These are phyloP conservation scores for Shinisaurus crocodilurus DNA, from an alignment of 2,113 vertebrate species.

Conservation along the genomic window DNA sequence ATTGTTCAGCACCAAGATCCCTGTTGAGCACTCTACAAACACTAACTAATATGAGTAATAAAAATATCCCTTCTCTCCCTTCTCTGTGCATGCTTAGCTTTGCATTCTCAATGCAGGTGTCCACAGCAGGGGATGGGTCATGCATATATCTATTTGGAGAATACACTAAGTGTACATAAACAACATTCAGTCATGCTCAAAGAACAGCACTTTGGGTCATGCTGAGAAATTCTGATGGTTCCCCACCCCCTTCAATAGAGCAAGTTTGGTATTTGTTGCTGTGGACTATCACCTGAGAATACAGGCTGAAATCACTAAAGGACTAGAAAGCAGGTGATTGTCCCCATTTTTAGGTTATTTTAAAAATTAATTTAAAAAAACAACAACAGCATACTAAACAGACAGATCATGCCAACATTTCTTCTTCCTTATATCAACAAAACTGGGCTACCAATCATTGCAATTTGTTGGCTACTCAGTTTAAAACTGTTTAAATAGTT, in stretches of 20 bases:
- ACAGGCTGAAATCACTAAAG: not conserved
- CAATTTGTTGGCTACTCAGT: no score
- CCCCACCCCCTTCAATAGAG: not conserved
- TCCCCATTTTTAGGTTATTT: no score
- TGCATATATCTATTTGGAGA: not conserved
- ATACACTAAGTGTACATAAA: slow-evolving; percentile 7
- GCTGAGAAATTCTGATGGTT: slow-evolving; percentile 12
- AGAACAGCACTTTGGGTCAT: slow-evolving; percentile 11
- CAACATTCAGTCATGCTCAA: slow-evolving; percentile 10
- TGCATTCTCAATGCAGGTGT: slow-evolving; percentile 42
- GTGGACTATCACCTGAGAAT: not conserved
- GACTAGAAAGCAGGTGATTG: not conserved
- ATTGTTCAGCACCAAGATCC: slow-evolving; percentile 5
- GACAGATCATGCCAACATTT: no score
- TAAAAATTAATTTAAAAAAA: no score
- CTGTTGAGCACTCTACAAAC: slow-evolving; percentile 9
- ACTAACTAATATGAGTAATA: slow-evolving; percentile 23
- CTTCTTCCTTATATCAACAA: no score
- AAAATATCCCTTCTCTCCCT: slow-evolving; percentile 7
- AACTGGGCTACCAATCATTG: no score
- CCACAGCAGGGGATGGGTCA: slow-evolving; percentile 32
- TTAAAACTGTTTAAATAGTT: no score
- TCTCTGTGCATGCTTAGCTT: slow-evolving; percentile 15
- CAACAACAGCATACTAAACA: no score
- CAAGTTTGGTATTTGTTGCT: not conserved